Conservation (phyloP, 2,888 invertebrate genomes). For the Fragum fragum region DNA sequence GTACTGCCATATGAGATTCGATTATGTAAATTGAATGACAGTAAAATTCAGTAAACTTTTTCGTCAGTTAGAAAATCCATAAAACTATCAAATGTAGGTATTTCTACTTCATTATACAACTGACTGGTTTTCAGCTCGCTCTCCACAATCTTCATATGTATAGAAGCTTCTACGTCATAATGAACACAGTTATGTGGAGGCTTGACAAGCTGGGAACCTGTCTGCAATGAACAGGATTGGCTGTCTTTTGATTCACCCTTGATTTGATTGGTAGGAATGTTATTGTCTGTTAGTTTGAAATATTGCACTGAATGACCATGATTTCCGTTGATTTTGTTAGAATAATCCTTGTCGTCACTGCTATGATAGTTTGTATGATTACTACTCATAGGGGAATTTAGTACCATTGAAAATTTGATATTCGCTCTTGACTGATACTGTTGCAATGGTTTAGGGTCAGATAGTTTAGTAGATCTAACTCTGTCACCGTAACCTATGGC, state of each 20-base stretch:
- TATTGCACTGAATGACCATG: not conserved
- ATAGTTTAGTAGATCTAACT: not conserved
- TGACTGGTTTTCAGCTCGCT: conserved; percentile 21
- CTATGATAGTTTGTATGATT: not conserved
- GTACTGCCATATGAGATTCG: too few species aligned
- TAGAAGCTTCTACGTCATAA: conserved; percentile 66
- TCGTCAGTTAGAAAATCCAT: conserved; percentile 42
- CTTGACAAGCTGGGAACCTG: conserved; percentile 9
- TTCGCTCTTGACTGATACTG: conserved; percentile 41
- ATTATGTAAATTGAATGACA: not conserved
- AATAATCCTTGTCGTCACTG: not conserved
- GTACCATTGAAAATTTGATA: conserved; percentile 52
- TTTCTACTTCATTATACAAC: conserved; percentile 2
- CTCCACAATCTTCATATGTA: conserved; percentile 76
- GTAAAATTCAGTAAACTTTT: conserved; percentile 2
- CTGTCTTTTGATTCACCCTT: conserved; percentile 30
- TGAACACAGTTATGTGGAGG: conserved; percentile 32
- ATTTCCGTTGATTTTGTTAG: not conserved
- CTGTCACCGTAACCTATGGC: not conserved
- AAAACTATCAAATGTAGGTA: conserved; percentile 27
- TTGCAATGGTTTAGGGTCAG: not conserved
- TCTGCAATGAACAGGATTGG: conserved; percentile 36
- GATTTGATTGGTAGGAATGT: not conserved
- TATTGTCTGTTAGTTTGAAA: not conserved
- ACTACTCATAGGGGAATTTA: not conserved